These are phyloP conservation scores for Pachyuromys duprasi DNA, from an alignment of 2,797 vertebrate species.

Conservation along the genomic window DNA sequence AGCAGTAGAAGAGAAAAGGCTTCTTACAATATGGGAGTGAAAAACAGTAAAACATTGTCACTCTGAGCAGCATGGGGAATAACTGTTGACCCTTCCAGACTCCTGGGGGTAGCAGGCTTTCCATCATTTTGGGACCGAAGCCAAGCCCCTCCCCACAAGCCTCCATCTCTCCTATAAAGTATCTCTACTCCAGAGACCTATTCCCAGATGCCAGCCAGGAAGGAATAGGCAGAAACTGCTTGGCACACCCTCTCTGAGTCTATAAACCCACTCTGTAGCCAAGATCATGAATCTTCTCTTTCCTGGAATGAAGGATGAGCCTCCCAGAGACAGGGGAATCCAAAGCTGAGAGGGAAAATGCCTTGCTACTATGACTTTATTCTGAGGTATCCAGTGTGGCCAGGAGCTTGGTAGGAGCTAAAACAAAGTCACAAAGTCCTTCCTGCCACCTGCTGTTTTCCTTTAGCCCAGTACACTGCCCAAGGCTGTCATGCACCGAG, in stretches of 20 bases:
- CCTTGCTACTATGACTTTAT: fast-evolving
- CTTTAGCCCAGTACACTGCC: fast-evolving
- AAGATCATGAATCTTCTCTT: fast-evolving
- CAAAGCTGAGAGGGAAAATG: fast-evolving
- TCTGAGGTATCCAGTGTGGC: fast-evolving
- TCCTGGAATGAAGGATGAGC: fast-evolving
- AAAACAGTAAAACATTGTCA: fast-evolving
- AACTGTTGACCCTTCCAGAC: background rate
- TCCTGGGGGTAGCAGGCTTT: background rate
- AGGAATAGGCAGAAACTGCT: background rate
- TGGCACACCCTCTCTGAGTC: fast-evolving
- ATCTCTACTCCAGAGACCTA: background rate
- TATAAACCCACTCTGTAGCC: background rate
- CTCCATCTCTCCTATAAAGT: background rate
- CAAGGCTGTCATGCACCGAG: fast-evolving
- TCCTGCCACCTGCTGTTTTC: too few relatives aligned
- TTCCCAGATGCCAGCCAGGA: background rate
- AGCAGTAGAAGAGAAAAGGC: background rate
- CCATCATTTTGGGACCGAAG: too few relatives aligned
- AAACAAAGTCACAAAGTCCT: background rate
- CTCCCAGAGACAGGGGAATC: background rate
- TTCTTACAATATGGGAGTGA: fast-evolving
- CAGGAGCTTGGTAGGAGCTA: background rate
- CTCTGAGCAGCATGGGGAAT: background rate
- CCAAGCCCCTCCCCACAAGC: background rate